Evolutionary conservation across 2,888 invertebrate genomes (phyloP), one percentile per base, ranked within the genome.

Genomic region (Drosophila meridiana): DNA sequence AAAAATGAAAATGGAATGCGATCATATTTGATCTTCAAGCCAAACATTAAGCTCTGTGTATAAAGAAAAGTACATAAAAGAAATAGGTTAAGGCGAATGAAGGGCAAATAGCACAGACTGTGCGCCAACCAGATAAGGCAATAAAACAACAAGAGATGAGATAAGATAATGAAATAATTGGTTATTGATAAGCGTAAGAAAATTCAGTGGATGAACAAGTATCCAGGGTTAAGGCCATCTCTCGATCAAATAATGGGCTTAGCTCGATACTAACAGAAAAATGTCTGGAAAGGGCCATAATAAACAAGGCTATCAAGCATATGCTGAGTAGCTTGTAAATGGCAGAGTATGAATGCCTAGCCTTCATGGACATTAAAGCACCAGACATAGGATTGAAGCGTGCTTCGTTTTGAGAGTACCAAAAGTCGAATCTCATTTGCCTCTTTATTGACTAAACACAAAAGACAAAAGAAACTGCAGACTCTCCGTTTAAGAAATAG

Each of bases 91-190:
- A 45, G 45, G 26, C 45, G 45, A 36, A 36, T 5, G 9, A 8
- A 34, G 58, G 58, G 45, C 26, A 36, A 34, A 14, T n/a, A 43
- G 56, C 26, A 2, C 14, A 38, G 26, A 34, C 11, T 26, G 53
- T 26, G 53, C 7, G n/a, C 30, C 0, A 38, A 28, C 13, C 2
- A 56, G 55, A 40, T 56, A 42, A 56, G 40, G n/a, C 36, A 40
- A 30, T 56, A 32, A 30, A 14, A n/a, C 11, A 14, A n/a, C 9
- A 1, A 28, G 30, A 20, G 30, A 30, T n/a, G 6, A 55, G 55
- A 56, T 56, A 56, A 42, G 56, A n/a, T 56, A 55, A 30, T 13
- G 36, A 30, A 30, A 14, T 30, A 42, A 32, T 42, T 42, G 42
- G 30, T 0, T 28, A 40, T 28, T 30, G 28, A 55, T 55, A 38